Conservation (phyloP, 2,888 invertebrate genomes). For the Bellardia pandia region DNA sequence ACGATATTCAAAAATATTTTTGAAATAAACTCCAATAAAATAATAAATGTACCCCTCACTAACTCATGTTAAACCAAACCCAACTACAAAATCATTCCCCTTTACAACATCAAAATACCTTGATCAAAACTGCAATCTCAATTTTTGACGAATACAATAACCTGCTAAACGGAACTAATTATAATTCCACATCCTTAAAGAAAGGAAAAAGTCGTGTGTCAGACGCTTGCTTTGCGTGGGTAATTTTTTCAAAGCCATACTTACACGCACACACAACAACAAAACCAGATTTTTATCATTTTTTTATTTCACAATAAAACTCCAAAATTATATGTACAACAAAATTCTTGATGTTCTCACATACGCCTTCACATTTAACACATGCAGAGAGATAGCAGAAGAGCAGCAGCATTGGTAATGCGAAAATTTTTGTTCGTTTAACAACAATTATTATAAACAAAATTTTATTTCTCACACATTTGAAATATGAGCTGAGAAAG, state of each 20-base stretch:
- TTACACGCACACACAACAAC: background rate
- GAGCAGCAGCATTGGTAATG: background rate
- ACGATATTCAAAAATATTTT: background rate
- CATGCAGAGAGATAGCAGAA: too few relatives aligned
- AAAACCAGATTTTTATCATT: conserved; percentile 57
- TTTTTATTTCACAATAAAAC: background rate
- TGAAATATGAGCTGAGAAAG: conserved; percentile 70
- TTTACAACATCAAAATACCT: background rate
- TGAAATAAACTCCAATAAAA: background rate
- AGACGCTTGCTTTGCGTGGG: conserved; percentile 71
- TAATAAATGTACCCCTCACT: background rate
- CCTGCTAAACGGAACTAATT: conserved; percentile 72
- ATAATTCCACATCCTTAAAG: conserved; percentile 67
- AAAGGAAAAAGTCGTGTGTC: conserved; percentile 68
- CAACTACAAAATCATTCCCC: background rate
- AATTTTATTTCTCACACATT: conserved; percentile 70
- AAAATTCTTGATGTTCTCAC: conserved; percentile 66
- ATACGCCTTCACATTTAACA: conserved; percentile 61
- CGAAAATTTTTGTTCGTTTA: conserved; percentile 21
- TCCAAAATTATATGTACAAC: conserved; percentile 11
- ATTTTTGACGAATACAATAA: background rate
- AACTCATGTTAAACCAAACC: background rate
- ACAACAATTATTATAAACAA: conserved; percentile 31
- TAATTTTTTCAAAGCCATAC: conserved; percentile 42
- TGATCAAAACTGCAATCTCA: conserved; percentile 16